A percentile compares a stretch with the other conserved stretches of the same genome.
Evolutionary conservation across 2,113 vertebrate genomes (phyloP).

Genomic region (Rousettus leschenaultii): DNA sequence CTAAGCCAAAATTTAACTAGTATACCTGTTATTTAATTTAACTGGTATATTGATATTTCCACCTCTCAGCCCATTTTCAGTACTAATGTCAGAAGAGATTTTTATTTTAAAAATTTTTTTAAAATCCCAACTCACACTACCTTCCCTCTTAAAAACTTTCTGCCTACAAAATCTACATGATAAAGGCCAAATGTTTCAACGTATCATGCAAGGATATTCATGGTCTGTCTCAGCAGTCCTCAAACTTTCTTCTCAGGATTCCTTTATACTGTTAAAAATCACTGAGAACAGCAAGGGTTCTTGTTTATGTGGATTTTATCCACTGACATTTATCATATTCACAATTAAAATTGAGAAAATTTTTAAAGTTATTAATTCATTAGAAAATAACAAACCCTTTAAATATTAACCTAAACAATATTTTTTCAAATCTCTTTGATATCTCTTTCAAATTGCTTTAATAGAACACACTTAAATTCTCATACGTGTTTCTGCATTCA

Average conservation of each 20-base stretch:
- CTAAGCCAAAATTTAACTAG: background rate
- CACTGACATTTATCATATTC: background rate
- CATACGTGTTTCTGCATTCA: background rate
- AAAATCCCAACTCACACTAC: background rate
- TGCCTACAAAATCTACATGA: background rate
- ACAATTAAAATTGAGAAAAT: background rate
- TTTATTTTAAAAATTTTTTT: background rate
- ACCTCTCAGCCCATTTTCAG: background rate
- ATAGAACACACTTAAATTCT: background rate
- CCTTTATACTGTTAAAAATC: background rate
- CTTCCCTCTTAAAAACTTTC: slow-evolving; percentile 24
- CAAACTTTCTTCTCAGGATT: background rate
- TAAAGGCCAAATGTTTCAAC: background rate
- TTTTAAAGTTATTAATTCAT: background rate
- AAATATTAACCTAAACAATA: background rate
- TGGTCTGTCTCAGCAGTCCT: background rate
- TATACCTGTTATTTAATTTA: background rate
- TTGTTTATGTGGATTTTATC: background rate
- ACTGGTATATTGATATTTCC: background rate
- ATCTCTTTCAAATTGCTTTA: too few species aligned
- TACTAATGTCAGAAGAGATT: background rate
- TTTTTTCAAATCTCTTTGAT: background rate
- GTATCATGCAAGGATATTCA: background rate
- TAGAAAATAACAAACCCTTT: background rate
- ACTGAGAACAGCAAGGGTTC: background rate